Base-by-base conservation (phyloP, 2,888 invertebrate species). In the Sminthurides aquaticus region DNA sequence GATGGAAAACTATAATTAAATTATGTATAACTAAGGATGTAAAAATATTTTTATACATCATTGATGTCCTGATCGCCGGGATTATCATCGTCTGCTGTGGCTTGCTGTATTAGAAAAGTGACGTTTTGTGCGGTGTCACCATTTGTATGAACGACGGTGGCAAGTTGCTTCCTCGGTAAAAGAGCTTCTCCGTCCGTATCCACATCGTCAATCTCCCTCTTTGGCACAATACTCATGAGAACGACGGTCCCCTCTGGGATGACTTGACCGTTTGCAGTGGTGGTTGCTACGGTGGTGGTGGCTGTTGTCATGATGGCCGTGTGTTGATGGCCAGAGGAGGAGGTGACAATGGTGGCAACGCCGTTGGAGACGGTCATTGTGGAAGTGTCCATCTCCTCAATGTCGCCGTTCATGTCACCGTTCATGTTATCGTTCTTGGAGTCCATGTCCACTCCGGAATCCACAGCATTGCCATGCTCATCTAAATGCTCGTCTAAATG, bases 131-230 rank as follows among this genome's bases (percentile, higher is more conserved):
- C 62, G 24, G 65, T 65, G 57, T 64, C 69, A 52, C 69, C 69
- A 60, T 65, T 67, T 49, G 63, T 62, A 49, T 69, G 69, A 56
- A 70, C 68, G 49, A 72, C 68, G 27, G 70, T 70, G 26, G 68
- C 68, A 8, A 67, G 60, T 65, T 67, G 67, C 49, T 72, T 72
- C 61, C 70, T 67, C 11, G 70, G 72, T 62, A 67, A 67, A 15
- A 72, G 60, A 58, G 64, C 64, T 56, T 72, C 78, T 79, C 76
- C 78, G 66, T 72, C 72, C 49, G 69, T 68, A 49, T 68, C 65
- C 25, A 65, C 67, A 57, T 62, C 58, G 29, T 69, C 60, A 15
- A 63, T 59, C 52, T 66, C 69, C 49, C 67, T 67, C 67, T 72
- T 71, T 69, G 71, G 72, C 69, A 72, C 72, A 61, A 72, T 71